Percentiles rank a stretch among this genome's conserved stretches.
Conservation (phyloP, 2,113 vertebrate species). For the Urocynchramus pylzowi region DNA sequence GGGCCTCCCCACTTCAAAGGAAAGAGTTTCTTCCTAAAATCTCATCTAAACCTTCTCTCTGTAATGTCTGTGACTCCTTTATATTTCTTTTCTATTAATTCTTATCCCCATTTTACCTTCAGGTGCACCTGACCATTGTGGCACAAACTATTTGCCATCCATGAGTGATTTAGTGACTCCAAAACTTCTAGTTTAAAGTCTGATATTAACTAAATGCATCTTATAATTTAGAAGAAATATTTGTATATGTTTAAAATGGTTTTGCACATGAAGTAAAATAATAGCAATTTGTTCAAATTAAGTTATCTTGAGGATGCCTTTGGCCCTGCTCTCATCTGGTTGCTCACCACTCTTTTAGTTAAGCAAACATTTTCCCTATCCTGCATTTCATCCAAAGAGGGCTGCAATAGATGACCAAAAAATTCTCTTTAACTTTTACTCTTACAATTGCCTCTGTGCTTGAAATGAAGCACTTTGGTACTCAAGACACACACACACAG, state of each 20-base stretch:
- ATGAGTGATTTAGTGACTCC: not conserved
- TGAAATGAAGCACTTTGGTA: not conserved
- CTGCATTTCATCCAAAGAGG: not conserved
- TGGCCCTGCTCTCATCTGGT: not conserved
- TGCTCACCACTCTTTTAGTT: not conserved
- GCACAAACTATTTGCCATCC: not conserved
- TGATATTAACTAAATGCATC: not conserved
- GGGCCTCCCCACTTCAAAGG: accelerated
- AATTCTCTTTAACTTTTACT: not conserved
- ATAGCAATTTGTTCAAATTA: not conserved
- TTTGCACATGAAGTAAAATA: not conserved
- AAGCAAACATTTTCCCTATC: not conserved
- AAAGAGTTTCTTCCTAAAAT: not conserved
- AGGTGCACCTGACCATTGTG: not conserved
- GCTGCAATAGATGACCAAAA: not conserved
- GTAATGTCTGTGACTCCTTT: not conserved
- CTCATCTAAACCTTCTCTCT: not conserved
- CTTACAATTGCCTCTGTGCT: not conserved
- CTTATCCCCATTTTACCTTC: not conserved
- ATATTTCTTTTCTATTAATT: not conserved
- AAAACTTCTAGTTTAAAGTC: not conserved
- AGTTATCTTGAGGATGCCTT: not conserved
- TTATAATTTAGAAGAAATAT: not conserved
- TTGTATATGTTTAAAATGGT: not conserved
- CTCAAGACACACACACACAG: not conserved